Percentiles rank a stretch among this genome's conserved stretches.
phyloP scores from a whole-genome alignment of 2,888 invertebrate genomes.

The Eupithecia exiguata region DNA sequence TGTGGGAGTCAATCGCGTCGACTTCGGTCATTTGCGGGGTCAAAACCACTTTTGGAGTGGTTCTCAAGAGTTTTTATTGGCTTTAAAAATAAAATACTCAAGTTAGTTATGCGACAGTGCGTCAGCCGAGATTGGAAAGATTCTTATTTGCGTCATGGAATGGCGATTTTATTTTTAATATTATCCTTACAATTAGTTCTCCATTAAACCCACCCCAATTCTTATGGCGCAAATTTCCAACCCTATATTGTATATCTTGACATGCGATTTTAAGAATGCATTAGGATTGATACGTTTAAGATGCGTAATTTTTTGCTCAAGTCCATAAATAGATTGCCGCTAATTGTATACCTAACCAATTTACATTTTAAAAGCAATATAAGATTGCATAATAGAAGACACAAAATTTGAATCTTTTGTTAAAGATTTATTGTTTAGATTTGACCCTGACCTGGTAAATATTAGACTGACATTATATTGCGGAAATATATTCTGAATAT shows the following conservation, averaged over 20 bases:
- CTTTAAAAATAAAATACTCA: background rate
- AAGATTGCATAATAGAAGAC: background rate
- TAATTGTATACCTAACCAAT: background rate
- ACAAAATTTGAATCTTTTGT: background rate
- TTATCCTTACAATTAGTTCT: background rate
- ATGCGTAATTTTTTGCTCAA: background rate
- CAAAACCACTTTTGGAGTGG: background rate
- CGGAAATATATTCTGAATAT: background rate
- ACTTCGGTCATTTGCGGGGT: background rate
- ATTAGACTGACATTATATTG: background rate
- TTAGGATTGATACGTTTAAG: background rate
- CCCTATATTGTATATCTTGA: background rate
- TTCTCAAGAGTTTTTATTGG: background rate
- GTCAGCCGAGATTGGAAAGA: background rate
- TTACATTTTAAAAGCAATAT: background rate
- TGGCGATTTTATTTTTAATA: background rate
- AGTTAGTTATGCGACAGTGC: background rate
- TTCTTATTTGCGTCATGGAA: conserved; percentile 1
- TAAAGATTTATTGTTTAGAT: background rate
- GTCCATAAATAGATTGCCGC: background rate
- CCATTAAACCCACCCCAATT: background rate
- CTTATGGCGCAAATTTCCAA: background rate
- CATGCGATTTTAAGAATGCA: background rate
- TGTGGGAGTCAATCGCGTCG: background rate
- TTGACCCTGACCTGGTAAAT: background rate